phyloP scores from a whole-genome alignment of 2,888 invertebrate genomes.

The Melanchra persicariae region DNA sequence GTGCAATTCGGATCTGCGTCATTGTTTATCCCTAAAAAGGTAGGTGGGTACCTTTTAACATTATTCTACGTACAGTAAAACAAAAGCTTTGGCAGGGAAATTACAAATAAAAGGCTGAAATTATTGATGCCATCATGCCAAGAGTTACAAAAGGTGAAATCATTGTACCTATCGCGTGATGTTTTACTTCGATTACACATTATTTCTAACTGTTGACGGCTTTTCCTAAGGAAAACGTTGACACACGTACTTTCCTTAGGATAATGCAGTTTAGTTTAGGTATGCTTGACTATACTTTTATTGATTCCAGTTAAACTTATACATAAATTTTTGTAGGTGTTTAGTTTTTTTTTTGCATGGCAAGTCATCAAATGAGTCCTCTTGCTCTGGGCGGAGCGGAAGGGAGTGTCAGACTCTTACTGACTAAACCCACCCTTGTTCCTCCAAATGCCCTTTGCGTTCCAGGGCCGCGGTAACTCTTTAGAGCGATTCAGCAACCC shows the following conservation, averaged over 20 bases:
- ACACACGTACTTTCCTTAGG: not conserved
- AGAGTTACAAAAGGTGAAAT: conserved; percentile 29
- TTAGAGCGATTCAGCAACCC: no score
- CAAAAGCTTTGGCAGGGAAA: not conserved
- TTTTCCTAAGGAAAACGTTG: not conserved
- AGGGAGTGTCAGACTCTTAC: no score
- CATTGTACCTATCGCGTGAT: conserved; percentile 20
- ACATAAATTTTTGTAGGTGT: no score
- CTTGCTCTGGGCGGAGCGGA: no score
- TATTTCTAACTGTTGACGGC: not conserved
- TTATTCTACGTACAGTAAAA: no score
- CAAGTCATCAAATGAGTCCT: no score
- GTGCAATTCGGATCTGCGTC: conserved; percentile 24
- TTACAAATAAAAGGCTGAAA: not conserved
- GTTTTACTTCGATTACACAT: conserved; percentile 18
- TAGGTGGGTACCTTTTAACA: no score
- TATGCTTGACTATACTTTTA: not conserved
- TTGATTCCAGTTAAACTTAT: no score
- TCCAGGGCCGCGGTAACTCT: no score
- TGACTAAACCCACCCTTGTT: no score
- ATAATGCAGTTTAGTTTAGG: not conserved
- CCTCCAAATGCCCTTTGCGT: no score
- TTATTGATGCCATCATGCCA: not conserved
- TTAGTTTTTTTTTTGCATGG: no score
- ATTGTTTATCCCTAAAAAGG: conserved; percentile 16